These are phyloP conservation scores for Drosophila silvestris DNA, from an alignment of 2,888 invertebrate genomes.

Conservation along the genomic window DNA sequence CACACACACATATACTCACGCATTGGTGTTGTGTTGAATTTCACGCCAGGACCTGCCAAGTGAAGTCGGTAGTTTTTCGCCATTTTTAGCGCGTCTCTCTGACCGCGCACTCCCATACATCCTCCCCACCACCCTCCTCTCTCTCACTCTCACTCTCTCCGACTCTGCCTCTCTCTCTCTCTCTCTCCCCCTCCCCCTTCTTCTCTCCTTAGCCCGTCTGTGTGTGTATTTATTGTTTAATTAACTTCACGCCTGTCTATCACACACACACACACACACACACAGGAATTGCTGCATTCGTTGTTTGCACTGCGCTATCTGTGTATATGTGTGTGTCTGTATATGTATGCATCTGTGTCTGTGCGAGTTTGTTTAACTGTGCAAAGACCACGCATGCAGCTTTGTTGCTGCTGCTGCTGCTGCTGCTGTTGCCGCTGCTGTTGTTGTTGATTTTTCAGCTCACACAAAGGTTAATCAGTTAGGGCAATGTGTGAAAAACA, in stretches of 20 bases:
- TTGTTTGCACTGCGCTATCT: conserved; percentile 58
- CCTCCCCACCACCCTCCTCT: not conserved
- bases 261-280: conserved; percentile 60
- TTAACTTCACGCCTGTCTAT: conserved; percentile 80
- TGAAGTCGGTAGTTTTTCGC: conserved; percentile 79
- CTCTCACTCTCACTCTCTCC: conserved; percentile 1
- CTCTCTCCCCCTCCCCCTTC: not conserved
- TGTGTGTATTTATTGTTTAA: conserved; percentile 68
- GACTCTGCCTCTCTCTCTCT: not conserved
- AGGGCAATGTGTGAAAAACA: conserved; percentile 83
- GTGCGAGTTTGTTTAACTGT: conserved; percentile 40
- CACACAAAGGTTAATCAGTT: conserved; percentile 81
- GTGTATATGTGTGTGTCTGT: conserved; percentile 10
- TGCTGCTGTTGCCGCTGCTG: conserved; percentile 42
- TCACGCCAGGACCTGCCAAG: conserved; percentile 78
- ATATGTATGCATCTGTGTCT: conserved; percentile 7
- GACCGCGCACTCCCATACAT: conserved; percentile 8
- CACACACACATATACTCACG: conserved; percentile 25
- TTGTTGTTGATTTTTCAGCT: conserved; percentile 68
- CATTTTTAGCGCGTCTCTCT: conserved; percentile 71
- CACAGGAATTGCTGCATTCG: conserved; percentile 21
- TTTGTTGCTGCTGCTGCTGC: conserved; percentile 39
- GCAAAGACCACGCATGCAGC: conserved; percentile 64
- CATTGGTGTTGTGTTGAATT: conserved; percentile 77
- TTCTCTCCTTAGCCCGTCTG: conserved; percentile 1